Conservation (phyloP, 2,888 invertebrate genomes). For the Tachystola acroxantha region DNA sequence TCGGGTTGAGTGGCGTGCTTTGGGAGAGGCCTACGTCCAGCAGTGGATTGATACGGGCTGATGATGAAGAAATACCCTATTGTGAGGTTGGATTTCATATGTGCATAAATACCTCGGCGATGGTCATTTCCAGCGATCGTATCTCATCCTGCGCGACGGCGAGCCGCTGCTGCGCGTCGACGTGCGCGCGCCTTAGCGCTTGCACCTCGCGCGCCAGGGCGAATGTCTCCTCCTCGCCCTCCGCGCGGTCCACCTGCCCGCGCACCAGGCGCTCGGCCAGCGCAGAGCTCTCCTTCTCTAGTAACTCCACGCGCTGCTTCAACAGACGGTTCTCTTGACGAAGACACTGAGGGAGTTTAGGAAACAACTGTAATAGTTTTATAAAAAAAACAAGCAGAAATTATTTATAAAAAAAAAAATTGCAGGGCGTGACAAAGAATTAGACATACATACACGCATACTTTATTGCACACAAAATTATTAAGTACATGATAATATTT, state of each 20-base stretch:
- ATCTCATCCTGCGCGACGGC: constrained; percentile 95
- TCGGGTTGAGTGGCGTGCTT: no score
- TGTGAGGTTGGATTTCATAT: no score
- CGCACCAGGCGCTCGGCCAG: constrained; percentile 94
- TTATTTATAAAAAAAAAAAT: no score
- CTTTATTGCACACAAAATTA: no score
- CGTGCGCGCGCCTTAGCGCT: constrained; percentile 89
- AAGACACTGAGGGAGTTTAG: constrained; percentile 71
- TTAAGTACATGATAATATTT: no score
- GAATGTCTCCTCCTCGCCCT: constrained; percentile 94
- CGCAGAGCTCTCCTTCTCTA: constrained; percentile 96
- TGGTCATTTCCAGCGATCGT: constrained; percentile 86
- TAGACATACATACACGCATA: no score
- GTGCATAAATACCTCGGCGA: constrained; percentile 79
- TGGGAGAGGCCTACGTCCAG: no score
- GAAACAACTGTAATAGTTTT: no score
- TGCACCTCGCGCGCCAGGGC: constrained; percentile 92
- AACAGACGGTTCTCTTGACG: constrained; percentile 97
- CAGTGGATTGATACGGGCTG: no score
- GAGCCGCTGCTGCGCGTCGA: constrained; percentile 92
- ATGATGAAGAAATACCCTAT: no score
- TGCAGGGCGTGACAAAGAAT: no score
- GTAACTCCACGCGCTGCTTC: constrained; percentile 95
- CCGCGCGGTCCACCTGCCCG: constrained; percentile 96
- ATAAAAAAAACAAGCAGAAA: no score